Base-by-base conservation (phyloP, 2,888 invertebrate species). In the Gryllus longicercus region DNA sequence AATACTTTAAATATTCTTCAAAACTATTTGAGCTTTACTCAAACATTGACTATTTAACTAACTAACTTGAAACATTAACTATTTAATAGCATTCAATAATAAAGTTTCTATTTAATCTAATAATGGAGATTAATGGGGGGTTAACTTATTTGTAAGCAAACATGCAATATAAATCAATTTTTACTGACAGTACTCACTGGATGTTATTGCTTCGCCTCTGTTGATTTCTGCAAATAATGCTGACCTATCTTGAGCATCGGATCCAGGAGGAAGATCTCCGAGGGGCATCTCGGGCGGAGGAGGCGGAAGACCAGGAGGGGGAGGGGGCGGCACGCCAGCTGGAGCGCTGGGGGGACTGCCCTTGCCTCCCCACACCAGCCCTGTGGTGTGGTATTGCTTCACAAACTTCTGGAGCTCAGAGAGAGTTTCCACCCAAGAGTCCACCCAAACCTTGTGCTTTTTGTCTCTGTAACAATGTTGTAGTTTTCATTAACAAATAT, bases 201-300 rank as follows among this genome's bases (percentile, higher is more conserved):
- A 93, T 49, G 98, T 98, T 84, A 99, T 94, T 85, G 91, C 93
- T 85, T 93, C 94, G 82, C 98, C 98, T 87, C 94, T 94, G 90
- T 98, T 99, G 85, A 99, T 94, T 88, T 96, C 93, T 0, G 95
- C 96, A 89, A 99, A 98, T 81, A 99, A 91, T 0, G 97, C 97
- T 84, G 95, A 94, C 84, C 96, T 91, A 83, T 95, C 95, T 85
- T 93, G 90, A 78, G 86, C 86, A 83, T 84, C 84, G 78, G 85
- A 83, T 23, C 84, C 83, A 14, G 84, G 79, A 75, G 87, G 86
- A 83, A 91, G 84, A 84, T 91, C 90, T 74, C 89, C 88, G 85
- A 90, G 88, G 75, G 93, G 92, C 85, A 89, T 83, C 79, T 85
- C 85, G 79, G 85, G 88, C 83, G 90, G 89, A 21, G 95, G 93